Percentiles rank a stretch among this genome's conserved stretches.
Evolutionary conservation across 2,888 invertebrate genomes (phyloP).

Genomic region (Ctena decussata): DNA sequence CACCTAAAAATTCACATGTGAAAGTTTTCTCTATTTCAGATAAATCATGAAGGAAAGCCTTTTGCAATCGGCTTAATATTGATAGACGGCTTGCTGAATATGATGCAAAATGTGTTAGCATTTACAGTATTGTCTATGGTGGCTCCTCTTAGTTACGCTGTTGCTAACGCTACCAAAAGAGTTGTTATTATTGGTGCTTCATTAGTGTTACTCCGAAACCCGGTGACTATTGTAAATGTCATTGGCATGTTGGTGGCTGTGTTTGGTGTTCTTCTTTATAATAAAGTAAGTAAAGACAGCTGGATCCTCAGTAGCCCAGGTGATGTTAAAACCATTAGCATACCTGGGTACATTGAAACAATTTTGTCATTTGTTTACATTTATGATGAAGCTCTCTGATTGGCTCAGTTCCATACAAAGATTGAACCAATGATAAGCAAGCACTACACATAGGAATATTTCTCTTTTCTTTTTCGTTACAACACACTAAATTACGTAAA

Average conservation of each 20-base stretch:
- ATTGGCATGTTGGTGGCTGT: conserved; percentile 97
- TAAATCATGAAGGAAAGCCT: conserved; percentile 75
- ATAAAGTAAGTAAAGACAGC: conserved; percentile 89
- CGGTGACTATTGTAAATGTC: conserved; percentile 95
- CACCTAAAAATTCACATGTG: no score
- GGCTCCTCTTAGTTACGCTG: conserved; percentile 97
- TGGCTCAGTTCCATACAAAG: no score
- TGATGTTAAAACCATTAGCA: no score
- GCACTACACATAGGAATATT: no score
- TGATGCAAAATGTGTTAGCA: conserved; percentile 98
- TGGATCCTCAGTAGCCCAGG: no score
- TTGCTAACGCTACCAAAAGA: conserved; percentile 97
- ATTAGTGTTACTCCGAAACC: conserved; percentile 95
- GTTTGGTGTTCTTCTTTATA: conserved; percentile 96
- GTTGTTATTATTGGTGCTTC: conserved; percentile 95
- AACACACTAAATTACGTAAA: no score
- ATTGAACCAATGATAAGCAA: no score
- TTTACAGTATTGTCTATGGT: conserved; percentile 96
- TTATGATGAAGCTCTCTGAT: no score
- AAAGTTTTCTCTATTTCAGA: conserved; percentile 72
- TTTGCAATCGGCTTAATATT: conserved; percentile 89
- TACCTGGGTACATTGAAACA: no score
- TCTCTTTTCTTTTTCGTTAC: no score
- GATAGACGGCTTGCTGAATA: conserved; percentile 95
- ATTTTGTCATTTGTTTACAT: no score